Evolutionary conservation across 2,888 invertebrate genomes (phyloP).

Genomic region (Romanomermis culicivorax): DNA sequence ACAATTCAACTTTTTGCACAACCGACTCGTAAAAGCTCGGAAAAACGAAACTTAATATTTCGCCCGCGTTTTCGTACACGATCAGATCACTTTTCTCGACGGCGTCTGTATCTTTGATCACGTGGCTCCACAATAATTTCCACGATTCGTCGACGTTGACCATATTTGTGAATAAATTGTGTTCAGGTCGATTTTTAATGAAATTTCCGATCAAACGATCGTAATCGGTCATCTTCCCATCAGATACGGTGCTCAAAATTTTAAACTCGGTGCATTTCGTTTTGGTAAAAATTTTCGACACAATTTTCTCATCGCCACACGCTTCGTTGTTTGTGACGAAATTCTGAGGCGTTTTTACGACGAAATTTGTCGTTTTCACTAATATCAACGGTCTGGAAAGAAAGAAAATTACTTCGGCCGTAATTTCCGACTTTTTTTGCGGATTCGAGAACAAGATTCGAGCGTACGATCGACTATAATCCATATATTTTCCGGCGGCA

Average conservation of each 20-base stretch:
- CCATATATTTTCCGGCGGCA: slow-evolving; percentile 1
- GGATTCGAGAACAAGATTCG: neutral
- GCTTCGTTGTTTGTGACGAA: too few species aligned
- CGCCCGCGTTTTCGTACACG: neutral
- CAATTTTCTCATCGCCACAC: too few species aligned
- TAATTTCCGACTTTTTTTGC: neutral
- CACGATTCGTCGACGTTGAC: neutral
- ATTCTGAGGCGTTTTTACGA: too few species aligned
- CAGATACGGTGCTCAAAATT: too few species aligned
- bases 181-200: too few species aligned
- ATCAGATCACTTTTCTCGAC: neutral
- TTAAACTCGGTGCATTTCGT: too few species aligned
- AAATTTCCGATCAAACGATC: too few species aligned
- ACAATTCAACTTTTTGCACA: neutral
- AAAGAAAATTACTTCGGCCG: neutral
- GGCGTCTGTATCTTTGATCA: neutral
- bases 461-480: neutral
- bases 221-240: too few species aligned
- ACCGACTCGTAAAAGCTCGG: neutral
- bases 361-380: too few species aligned
- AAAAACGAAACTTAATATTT: neutral
- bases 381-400: neutral
- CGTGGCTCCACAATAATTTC: neutral
- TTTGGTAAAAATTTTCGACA: too few species aligned
- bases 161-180: neutral